Conservation (phyloP, 2,888 invertebrate genomes). For the Hermodice carunculata region DNA sequence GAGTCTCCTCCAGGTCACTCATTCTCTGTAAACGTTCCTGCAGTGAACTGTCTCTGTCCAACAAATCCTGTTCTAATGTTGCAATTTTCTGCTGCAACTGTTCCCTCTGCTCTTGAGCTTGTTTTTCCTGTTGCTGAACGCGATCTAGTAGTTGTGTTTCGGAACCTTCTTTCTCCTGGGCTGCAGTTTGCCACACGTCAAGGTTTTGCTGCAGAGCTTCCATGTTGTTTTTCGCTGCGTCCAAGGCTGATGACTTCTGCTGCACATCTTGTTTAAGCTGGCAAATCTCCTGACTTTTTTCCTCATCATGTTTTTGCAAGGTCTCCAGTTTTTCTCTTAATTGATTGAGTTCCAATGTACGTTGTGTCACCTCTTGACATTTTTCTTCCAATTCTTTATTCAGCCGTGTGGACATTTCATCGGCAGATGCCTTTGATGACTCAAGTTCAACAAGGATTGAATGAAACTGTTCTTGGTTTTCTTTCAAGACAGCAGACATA, state of each 20-base stretch:
- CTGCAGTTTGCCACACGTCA: conserved; percentile 10
- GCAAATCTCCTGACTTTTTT: conserved; percentile 6
- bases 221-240: conserved; percentile 51
- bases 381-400: conserved; percentile 2
- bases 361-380: not conserved
- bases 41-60: conserved; percentile 15
- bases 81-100: conserved; percentile 19
- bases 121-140: conserved; percentile 1
- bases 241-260: conserved; percentile 19
- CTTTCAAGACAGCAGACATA: conserved; percentile 13
- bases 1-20: conserved; percentile 14
- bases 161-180: conserved; percentile 17
- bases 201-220: conserved; percentile 54
- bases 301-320: not conserved
- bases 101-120: conserved; percentile 6
- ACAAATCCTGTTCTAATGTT: conserved; percentile 18
- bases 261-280: conserved; percentile 28
- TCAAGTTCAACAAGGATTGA: conserved; percentile 22
- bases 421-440: conserved; percentile 10
- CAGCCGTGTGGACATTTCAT: conserved; percentile 8
- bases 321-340: conserved; percentile 3
- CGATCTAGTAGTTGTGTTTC: conserved; percentile 4
- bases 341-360: not conserved
- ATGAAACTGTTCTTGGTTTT: conserved; percentile 22
- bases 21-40: conserved; percentile 15